phyloP scores from a whole-genome alignment of 2,113 vertebrate genomes.

The Dunckerocampus dactyliophorus region DNA sequence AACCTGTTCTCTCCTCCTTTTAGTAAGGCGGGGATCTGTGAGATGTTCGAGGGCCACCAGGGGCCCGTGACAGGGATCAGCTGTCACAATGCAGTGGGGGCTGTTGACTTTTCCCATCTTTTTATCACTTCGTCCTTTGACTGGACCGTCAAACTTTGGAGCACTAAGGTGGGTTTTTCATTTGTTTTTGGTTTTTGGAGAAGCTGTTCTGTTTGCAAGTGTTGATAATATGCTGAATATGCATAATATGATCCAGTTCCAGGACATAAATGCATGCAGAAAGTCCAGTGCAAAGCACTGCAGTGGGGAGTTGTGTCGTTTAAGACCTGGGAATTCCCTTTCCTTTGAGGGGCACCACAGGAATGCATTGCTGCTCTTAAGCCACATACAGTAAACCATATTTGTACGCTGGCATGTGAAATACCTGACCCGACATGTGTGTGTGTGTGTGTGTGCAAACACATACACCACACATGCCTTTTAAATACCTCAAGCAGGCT shows the following conservation, averaged over 20 bases:
- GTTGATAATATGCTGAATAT: no score
- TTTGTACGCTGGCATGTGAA: conserved; percentile 52
- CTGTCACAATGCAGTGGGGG: conserved; percentile 91
- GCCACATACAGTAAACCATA: conserved; percentile 43
- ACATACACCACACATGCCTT: conserved; percentile 22
- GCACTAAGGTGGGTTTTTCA: conserved; percentile 83
- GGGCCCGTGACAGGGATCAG: conserved; percentile 96
- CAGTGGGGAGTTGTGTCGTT: conserved; percentile 49
- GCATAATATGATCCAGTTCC: no score
- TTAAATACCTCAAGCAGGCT: no score
- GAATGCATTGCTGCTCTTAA: conserved; percentile 80
- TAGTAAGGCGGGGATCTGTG: conserved; percentile 96
- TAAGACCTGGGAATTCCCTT: conserved; percentile 67
- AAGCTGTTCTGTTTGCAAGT: no score
- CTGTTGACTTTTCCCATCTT: conserved; percentile 93
- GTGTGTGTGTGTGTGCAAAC: conserved; percentile 27
- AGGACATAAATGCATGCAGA: background rate
- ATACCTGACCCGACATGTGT: conserved; percentile 49
- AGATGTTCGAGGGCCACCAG: conserved; percentile 97
- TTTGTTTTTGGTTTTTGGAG: background rate
- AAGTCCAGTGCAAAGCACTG: background rate
- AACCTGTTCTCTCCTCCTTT: conserved; percentile 17
- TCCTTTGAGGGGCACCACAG: conserved; percentile 83
- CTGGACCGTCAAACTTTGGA: conserved; percentile 98
- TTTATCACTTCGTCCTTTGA: conserved; percentile 97